Percentiles rank a stretch among this genome's conserved stretches.
These are phyloP conservation scores for Coelopa pilipes DNA, from an alignment of 2,888 invertebrate species.

Conservation along the genomic window DNA sequence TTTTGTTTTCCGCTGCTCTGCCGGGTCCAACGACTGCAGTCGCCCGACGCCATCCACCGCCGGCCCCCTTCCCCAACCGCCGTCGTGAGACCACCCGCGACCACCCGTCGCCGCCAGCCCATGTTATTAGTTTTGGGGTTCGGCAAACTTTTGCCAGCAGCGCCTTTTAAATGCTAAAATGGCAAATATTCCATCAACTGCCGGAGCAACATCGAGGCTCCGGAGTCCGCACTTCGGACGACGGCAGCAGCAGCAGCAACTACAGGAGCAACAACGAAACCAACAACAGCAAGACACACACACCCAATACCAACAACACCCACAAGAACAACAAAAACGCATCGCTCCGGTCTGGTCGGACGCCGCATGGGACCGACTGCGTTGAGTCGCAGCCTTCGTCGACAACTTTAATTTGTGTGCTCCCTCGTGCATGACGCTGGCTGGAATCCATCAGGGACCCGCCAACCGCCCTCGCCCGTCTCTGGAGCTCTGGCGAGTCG, in stretches of 20 bases:
- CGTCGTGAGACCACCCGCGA: too few relatives aligned
- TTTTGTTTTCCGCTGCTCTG: too few relatives aligned
- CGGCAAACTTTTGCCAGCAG: constrained; percentile 11
- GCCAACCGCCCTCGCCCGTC: too few relatives aligned
- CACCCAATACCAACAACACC: not conserved
- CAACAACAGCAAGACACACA: not conserved
- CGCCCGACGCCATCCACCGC: too few relatives aligned
- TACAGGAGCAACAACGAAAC: constrained; percentile 1
- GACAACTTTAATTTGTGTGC: constrained; percentile 41
- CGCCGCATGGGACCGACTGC: not conserved
- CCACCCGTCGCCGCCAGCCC: not conserved
- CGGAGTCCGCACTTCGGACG: too few relatives aligned
- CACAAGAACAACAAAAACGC: constrained; percentile 8
- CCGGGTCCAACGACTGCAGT: too few relatives aligned
- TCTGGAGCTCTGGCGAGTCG: too few relatives aligned
- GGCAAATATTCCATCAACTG: constrained; percentile 16
- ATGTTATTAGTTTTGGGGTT: constrained; percentile 27
- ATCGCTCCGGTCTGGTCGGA: not conserved
- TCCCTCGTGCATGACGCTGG: constrained; percentile 39
- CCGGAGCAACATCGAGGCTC: not conserved
- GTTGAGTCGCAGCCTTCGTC: not conserved
- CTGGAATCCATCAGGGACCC: not conserved
- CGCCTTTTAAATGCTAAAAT: constrained; percentile 20
- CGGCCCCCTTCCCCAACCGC: not conserved
- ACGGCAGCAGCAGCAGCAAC: not conserved